Evolutionary conservation across 2,888 invertebrate species (phyloP), one percentile per base, ranked within the genome.

Genomic region (Gymnoscelis rufifasciata): DNA sequence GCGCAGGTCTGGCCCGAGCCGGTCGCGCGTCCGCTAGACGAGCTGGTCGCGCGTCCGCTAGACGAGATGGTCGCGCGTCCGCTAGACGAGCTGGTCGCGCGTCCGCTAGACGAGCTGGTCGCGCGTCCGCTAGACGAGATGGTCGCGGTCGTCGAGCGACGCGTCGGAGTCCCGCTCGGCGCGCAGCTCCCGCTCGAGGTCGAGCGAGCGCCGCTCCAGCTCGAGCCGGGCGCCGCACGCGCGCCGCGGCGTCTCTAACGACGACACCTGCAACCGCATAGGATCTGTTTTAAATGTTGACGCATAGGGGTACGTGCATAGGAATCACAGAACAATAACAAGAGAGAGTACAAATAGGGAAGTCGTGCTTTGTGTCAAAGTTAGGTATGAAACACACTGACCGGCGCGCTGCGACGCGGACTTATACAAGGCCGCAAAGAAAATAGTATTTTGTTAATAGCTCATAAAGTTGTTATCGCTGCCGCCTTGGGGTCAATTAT

Each of bases 151-250:
- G 74, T 87, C 84, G 64, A 83, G 83, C 64, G 81, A 79, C 55
- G 73, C 80, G 78, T 83, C 83, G 47, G 82, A 80, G 75, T 77
- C 78, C 60, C 78, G 74, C 63, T 76, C 81, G 63, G 71, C 69
- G 39, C 87, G 82, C 68, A 86, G 75, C 63, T 88, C 87, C 47
- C 86, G 82, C 75, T 89, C 89, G 54, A 89, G 78, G 75, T 89
- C 88, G 55, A 88, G 82, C 60, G 76, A 76, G 73, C 88, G 88
- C 13, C 88, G 80, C 76, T 87, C 88, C 54, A 82, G 78, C 71
- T 87, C 88, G 48, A 76, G 75, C 38, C 81, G 79, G 58, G 59
- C 57, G 60, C 66, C 59, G 62, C 55, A 57, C 59, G 67, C 60
- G 61, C 74, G 71, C 58, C 75, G 74, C 54, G 70, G 69, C 53